These are phyloP conservation scores for Micromussa lordhowensis DNA, from an alignment of 92 coral and sea anemone species.

Conservation along the genomic window DNA sequence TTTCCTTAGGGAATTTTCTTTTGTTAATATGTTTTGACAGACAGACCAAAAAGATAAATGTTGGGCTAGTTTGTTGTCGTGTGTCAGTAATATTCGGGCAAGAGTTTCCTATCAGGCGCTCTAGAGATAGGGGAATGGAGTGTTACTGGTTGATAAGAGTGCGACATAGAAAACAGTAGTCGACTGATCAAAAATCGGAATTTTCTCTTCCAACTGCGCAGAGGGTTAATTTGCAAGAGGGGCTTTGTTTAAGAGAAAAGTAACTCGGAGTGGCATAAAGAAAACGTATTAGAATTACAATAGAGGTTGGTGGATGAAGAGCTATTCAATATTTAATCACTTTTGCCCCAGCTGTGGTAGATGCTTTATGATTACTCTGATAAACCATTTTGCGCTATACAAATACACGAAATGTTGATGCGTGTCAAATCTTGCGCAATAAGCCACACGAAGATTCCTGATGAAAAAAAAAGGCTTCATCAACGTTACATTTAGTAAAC, in stretches of 20 bases:
- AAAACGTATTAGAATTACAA: constrained; percentile 29
- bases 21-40: constrained; percentile 27
- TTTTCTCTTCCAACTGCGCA: not conserved
- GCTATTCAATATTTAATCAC: constrained; percentile 52
- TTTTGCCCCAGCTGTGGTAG: constrained; percentile 29
- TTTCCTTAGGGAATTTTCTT: constrained; percentile 1
- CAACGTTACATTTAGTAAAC: not conserved
- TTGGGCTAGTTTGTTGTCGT: not conserved
- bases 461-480: not conserved
- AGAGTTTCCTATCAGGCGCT: not conserved
- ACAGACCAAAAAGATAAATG: not conserved
- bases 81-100: not conserved
- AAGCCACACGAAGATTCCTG: not conserved
- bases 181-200: not conserved
- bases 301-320: constrained; percentile 25
- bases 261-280: constrained; percentile 1
- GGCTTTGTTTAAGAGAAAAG: constrained; percentile 8
- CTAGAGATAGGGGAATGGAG: not conserved
- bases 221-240: constrained; percentile 4
- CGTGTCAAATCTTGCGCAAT: constrained; percentile 2
- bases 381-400: constrained; percentile 25
- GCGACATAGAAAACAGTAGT: not conserved
- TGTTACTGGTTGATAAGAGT: not conserved
- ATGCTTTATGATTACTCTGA: constrained; percentile 5
- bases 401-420: constrained; percentile 11